Conservation (phyloP, 2,797 vertebrate genomes). For the Tinamus major region DNA sequence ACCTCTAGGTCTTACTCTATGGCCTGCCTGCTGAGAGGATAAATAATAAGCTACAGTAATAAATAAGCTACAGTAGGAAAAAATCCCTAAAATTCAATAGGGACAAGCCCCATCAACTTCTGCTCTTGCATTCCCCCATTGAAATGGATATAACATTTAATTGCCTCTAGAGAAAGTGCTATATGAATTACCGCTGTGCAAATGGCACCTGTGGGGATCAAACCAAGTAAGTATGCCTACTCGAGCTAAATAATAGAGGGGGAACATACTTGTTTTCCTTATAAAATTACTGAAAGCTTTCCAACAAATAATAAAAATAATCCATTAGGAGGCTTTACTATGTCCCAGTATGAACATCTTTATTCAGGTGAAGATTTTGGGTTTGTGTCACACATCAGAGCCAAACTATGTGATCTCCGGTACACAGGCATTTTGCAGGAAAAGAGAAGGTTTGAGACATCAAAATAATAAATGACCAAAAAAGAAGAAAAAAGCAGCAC, state of each 20-base stretch:
- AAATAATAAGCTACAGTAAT: neutral
- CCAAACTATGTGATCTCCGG: neutral
- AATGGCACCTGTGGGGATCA: neutral
- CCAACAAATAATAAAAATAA: neutral
- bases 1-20: neutral
- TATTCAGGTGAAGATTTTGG: neutral
- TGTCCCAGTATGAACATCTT: neutral
- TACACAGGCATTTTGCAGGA: neutral
- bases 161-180: neutral
- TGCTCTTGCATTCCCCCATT: neutral
- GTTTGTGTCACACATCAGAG: neutral
- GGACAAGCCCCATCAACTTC: neutral
- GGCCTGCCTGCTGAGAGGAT: neutral
- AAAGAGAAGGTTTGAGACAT: neutral
- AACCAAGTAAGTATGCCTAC: neutral
- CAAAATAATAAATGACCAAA: neutral
- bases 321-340: neutral
- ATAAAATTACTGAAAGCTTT: neutral
- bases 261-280: neutral
- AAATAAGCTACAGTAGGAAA: neutral
- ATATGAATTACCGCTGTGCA: neutral
- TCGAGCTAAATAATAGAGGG: neutral
- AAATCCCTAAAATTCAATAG: fast-evolving
- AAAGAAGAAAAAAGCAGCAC: neutral
- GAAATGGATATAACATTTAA: neutral